Evolutionary conservation across 2,113 vertebrate genomes (phyloP).

Genomic region (Salvelinus alpinus): DNA sequence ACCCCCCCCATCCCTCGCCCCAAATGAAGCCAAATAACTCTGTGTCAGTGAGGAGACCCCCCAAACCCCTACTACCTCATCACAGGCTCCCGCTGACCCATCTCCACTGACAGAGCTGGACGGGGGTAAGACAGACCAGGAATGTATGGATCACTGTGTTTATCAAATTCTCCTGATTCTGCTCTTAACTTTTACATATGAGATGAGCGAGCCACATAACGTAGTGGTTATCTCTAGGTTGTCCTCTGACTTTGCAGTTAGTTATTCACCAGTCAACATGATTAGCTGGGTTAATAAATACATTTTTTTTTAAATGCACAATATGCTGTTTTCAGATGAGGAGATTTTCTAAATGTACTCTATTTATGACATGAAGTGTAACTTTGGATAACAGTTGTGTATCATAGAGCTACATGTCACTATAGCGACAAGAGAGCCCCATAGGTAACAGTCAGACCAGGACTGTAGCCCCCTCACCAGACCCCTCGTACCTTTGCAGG

Average conservation of each 20-base stretch:
- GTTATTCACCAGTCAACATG: no score
- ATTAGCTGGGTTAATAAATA: no score
- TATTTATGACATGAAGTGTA: no score
- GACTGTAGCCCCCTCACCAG: background rate
- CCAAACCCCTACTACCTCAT: constrained; percentile 51
- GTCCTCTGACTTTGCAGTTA: no score
- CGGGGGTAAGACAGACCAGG: constrained; percentile 43
- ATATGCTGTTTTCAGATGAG: no score
- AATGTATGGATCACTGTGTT: constrained; percentile 27
- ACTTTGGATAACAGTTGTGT: no score
- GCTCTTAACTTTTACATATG: constrained; percentile 20
- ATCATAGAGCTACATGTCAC: no score
- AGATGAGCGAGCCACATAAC: background rate
- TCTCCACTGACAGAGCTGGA: constrained; percentile 55
- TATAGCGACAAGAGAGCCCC: no score
- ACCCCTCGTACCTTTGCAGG: constrained; percentile 88
- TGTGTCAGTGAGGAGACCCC: constrained; percentile 54
- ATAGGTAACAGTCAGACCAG: no score
- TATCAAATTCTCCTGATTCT: constrained; percentile 39
- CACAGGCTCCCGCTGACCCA: constrained; percentile 48
- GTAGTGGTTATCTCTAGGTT: no score
- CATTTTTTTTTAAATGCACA: no score
- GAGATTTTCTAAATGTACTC: no score
- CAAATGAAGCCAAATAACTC: constrained; percentile 66
- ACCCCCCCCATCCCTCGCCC: constrained; percentile 35